Conservation (phyloP, 1,140 invertebrate species). For the Heliconius eleuchia region DNA sequence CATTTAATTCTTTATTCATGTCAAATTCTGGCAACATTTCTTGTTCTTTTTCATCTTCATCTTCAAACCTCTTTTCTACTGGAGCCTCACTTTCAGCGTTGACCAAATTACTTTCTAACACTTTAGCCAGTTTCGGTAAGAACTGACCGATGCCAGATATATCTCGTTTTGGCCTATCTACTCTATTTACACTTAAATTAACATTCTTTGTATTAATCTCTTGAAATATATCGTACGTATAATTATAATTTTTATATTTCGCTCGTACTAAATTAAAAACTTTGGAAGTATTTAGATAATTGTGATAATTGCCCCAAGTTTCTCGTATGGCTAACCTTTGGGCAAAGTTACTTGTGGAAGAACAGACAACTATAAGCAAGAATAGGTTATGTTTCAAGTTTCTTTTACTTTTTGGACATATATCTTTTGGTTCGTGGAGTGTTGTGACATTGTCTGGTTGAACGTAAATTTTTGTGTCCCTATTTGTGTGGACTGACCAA, state of each 20-base stretch:
- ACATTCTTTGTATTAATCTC: constrained; percentile 39
- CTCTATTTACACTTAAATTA: constrained; percentile 43
- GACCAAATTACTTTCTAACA: constrained; percentile 54
- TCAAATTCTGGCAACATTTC: constrained; percentile 66
- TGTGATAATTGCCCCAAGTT: constrained; percentile 89
- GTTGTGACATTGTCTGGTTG: constrained; percentile 86
- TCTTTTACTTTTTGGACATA: constrained; percentile 79
- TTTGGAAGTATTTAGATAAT: constrained; percentile 70
- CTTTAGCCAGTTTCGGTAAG: constrained; percentile 63
- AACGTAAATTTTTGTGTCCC: constrained; percentile 87
- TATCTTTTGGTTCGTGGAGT: constrained; percentile 83
- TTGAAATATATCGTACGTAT: constrained; percentile 60
- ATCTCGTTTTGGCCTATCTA: constrained; percentile 52
- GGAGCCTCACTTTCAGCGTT: constrained; percentile 49
- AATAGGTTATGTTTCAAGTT: constrained; percentile 74
- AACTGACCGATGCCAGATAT: constrained; percentile 58
- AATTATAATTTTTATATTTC: constrained; percentile 68
- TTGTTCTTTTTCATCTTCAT: constrained; percentile 45
- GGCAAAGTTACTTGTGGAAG: constrained; percentile 85
- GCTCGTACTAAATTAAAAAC: constrained; percentile 54
- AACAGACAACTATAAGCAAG: constrained; percentile 88
- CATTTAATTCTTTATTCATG: constrained; percentile 69
- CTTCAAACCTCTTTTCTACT: constrained; percentile 58
- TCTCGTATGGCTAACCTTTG: constrained; percentile 87
- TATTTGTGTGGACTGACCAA: constrained; percentile 87